Conservation (phyloP, 2,888 invertebrate genomes). For the Erebia epiphron region DNA sequence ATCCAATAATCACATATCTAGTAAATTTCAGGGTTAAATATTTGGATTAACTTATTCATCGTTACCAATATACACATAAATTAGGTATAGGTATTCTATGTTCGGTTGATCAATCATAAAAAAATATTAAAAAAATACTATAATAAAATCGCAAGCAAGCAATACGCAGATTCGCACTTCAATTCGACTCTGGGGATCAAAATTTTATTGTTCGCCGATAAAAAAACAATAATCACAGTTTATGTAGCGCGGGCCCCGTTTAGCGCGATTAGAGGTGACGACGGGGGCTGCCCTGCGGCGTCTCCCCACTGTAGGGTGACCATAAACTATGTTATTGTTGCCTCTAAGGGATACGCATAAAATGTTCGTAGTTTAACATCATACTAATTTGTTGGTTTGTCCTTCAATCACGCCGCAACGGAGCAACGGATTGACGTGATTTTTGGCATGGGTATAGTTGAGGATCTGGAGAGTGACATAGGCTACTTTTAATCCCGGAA, state of each 20-base stretch:
- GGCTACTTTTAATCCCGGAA: too few relatives aligned
- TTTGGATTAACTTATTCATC: too few relatives aligned
- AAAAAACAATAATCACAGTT: slow-evolving; percentile 75
- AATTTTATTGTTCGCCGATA: slow-evolving; percentile 64
- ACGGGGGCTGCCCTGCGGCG: slow-evolving; percentile 44
- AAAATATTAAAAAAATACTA: background rate
- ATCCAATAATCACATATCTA: too few relatives aligned
- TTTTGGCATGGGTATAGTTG: too few relatives aligned
- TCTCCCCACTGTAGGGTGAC: slow-evolving; percentile 38
- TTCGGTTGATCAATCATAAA: background rate
- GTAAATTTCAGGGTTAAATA: too few relatives aligned
- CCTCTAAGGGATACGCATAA: background rate
- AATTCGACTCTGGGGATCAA: slow-evolving; percentile 44
- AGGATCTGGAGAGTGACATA: too few relatives aligned
- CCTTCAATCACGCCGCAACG: too few relatives aligned
- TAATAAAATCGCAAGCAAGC: slow-evolving; percentile 16
- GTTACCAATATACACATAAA: background rate
- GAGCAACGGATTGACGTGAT: too few relatives aligned
- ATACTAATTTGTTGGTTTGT: too few relatives aligned
- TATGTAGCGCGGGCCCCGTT: slow-evolving; percentile 59
- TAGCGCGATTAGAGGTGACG: slow-evolving; percentile 58
- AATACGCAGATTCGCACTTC: slow-evolving; percentile 24
- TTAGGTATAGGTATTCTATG: background rate
- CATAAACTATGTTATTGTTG: slow-evolving; percentile 1
- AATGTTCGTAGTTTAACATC: too few relatives aligned